Conservation (phyloP, 2,888 invertebrate genomes). For the Drosophila kuntzei region DNA sequence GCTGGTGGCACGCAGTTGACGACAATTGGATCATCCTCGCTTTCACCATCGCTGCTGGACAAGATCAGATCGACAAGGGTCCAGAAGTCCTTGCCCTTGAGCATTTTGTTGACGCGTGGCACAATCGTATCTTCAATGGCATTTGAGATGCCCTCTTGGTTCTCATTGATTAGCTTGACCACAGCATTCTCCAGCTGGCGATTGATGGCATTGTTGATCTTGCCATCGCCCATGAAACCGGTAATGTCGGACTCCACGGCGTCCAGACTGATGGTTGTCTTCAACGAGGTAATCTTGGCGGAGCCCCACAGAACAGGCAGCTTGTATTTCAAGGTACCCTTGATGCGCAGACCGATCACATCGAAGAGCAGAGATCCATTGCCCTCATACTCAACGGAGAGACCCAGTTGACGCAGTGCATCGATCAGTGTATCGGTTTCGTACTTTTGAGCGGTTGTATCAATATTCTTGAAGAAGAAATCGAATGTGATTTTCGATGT, state of each 20-base stretch:
- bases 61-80: conserved; percentile 71
- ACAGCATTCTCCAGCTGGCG: conserved; percentile 72
- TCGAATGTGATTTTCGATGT: conserved; percentile 73
- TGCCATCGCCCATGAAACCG: conserved; percentile 76
- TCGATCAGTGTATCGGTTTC: conserved; percentile 78
- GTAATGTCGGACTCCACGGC: conserved; percentile 73
- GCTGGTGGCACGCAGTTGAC: conserved; percentile 72
- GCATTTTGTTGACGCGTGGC: conserved; percentile 71
- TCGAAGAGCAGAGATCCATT: conserved; percentile 74
- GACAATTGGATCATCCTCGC: conserved; percentile 77
- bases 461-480: conserved; percentile 75
- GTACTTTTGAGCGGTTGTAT: conserved; percentile 74
- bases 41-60: conserved; percentile 66
- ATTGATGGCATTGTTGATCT: conserved; percentile 71
- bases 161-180: conserved; percentile 69
- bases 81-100: conserved; percentile 83
- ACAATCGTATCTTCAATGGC: conserved; percentile 75
- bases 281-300: conserved; percentile 76
- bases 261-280: conserved; percentile 69
- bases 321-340: conserved; percentile 77
- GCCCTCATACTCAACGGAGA: conserved; percentile 80
- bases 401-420: conserved; percentile 68
- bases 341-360: conserved; percentile 74
- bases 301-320: conserved; percentile 82
- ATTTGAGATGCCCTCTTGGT: conserved; percentile 71